A percentile compares a stretch with the other conserved stretches of the same genome.
Conservation (phyloP, 2,113 vertebrate species). For the Microtus richardsoni region DNA sequence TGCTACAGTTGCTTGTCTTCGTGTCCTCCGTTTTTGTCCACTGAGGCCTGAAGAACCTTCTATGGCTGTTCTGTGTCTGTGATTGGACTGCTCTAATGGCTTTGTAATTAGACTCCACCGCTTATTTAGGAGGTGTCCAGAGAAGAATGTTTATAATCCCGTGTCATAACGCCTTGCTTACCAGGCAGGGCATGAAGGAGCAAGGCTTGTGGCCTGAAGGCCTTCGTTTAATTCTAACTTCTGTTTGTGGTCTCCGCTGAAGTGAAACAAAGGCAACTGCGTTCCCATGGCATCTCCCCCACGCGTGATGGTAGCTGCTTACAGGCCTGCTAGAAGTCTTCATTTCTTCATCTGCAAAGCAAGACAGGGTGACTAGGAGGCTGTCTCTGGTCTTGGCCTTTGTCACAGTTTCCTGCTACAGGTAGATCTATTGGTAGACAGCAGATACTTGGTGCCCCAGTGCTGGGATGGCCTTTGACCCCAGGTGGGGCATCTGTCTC, state of each 20-base stretch:
- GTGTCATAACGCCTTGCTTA: not conserved
- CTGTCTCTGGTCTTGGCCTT: not conserved
- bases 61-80: not conserved
- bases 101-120: conserved; percentile 13
- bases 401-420: not conserved
- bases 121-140: not conserved
- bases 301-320: not conserved
- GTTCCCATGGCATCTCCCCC: not conserved
- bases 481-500: accelerated
- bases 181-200: not conserved
- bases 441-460: accelerated
- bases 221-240: not conserved
- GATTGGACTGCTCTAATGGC: conserved; percentile 9
- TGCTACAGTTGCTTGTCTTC: not conserved
- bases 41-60: not conserved
- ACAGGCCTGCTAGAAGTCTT: not conserved
- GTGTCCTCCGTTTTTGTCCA: not conserved
- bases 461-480: not conserved
- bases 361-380: not conserved
- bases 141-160: not conserved
- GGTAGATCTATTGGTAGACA: accelerated
- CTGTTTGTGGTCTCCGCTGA: not conserved
- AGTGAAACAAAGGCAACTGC: not conserved
- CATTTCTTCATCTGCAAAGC: not conserved
- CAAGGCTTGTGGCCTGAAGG: not conserved